Base-by-base conservation (phyloP, 2,113 vertebrate genomes). In the Nannospalax galili region DNA sequence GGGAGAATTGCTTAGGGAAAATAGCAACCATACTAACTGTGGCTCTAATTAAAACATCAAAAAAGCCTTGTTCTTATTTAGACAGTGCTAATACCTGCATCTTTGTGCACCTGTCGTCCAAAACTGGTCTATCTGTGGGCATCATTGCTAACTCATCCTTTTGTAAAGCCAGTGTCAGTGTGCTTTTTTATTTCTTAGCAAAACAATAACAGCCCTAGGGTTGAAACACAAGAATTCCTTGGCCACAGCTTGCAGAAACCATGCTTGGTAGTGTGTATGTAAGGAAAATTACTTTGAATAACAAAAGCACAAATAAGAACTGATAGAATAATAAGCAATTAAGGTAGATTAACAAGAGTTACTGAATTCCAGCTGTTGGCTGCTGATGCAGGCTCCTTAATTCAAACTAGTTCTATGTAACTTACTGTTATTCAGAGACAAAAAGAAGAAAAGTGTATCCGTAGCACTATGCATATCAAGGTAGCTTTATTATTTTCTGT, bases 11-110 rank as follows among this genome's bases (percentile, higher is more conserved):
- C 89, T 92, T 92, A 88, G 81, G 96, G 96, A 90, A 95, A 98
- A 97, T 87, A 95, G 96, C 91, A 96, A 32, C 94, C 28, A 1
- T 30, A 0, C 0, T 93, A 97, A 97, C 58, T 52, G 48, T 28
- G 32, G 48, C 73, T 97, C 97, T 98, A 98, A 96, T 97, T 97
- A 97, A 98, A 98, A 32, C 85, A 95, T 79, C 84, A 91, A 92
- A 97, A 87, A 93, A 75, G 78, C 7, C 84, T 95, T 96, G 77
- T 93, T 92, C 67, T 88, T 30, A 1, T 93, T 84, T 93, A 94
- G 81, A 93, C 14, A n/a, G 93, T 95, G 74, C 86, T 93, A 60
- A 91, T 96, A 88, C 79, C 30, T 62, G 35, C 95, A n/a, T 93
- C 96, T 97, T 94, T 94, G 52, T 32, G 35, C 95, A 78, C 40